Base-by-base conservation (phyloP, 2,113 vertebrate species). In the Cryptomyrus ogoouensis region DNA sequence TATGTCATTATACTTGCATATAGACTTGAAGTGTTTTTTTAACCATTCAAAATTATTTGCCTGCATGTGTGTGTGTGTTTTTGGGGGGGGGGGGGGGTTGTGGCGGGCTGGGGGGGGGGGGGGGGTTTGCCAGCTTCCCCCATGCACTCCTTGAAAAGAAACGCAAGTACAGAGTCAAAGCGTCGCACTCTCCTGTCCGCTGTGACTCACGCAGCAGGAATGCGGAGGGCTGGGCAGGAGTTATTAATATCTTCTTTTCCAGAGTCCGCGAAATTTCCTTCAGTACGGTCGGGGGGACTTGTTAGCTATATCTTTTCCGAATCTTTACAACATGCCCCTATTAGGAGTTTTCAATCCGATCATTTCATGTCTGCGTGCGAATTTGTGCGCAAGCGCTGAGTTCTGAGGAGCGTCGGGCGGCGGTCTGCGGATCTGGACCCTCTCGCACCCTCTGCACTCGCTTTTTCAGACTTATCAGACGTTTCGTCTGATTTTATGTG, bases 221-320 rank as follows among this genome's bases (percentile, higher is more conserved):
- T 96, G 95, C 88, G 90, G 94, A 93, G 94, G 95, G 95, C 88
- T 88, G 95, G 94, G 84, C 92, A 91, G 70, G 91, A 94, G 95
- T 95, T 96, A 96, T 96, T 96, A 96, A 96, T 96, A 96, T 93
- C 95, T 94, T 92, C 90, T 94, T 95, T 95, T 92, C 94, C 92
- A 91, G 92, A 94, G 94, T 96, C 95, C 85, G 91, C 93, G 93
- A 94, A 93, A 91, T 95, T 96, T 95, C 92, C 92, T 91, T 89
- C 86, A 87, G 90, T 93, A 91, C 52, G 83, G 90, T 89, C 91
- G 89, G 92, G 94, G 21, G 92, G 88, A 91, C 90, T 93, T 91
- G 91, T 89, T 95, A 92, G 93, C 92, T 94, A 91, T 92, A 94
- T 94, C 92, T 94, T 93, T 92, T 93, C 91, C 92, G 91, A 94